These are phyloP conservation scores for Aphelenchoides bicaudatus DNA, from an alignment of 2,888 invertebrate species.

Conservation along the genomic window DNA sequence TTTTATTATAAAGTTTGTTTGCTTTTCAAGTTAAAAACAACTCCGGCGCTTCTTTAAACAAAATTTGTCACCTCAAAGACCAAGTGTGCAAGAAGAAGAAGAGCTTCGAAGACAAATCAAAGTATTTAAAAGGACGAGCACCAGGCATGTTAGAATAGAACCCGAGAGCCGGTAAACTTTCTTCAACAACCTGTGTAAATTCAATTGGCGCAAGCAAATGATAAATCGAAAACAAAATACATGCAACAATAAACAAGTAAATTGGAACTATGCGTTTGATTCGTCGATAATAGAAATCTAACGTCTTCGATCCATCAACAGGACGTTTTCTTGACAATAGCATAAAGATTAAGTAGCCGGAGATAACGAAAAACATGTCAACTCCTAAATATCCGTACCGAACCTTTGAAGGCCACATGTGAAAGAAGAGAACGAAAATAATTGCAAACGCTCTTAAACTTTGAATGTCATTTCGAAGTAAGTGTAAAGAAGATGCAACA, in stretches of 20 bases:
- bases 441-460: not conserved
- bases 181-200: slow-evolving; percentile 3
- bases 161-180: slow-evolving; percentile 3
- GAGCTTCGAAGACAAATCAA: slow-evolving; percentile 6
- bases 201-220: slow-evolving; percentile 7
- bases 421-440: slow-evolving; percentile 5
- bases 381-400: slow-evolving; percentile 3
- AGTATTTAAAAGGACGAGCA: not conserved
- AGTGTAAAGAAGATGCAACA: no score
- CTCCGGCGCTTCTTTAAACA: no score
- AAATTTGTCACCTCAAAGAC: no score
- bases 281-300: slow-evolving; percentile 2
- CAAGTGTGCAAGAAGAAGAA: slow-evolving; percentile 6
- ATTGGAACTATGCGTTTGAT: slow-evolving; percentile 9
- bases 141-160: slow-evolving; percentile 7
- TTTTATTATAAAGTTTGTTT: no score
- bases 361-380: slow-evolving; percentile 14
- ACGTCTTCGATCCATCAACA: not conserved
- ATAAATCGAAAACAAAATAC: not conserved
- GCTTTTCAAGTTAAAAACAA: no score
- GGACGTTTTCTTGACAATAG: not conserved
- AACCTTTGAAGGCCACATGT: slow-evolving; percentile 5
- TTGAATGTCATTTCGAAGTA: slow-evolving; percentile 15
- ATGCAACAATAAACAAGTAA: not conserved
- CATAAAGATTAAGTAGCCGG: slow-evolving; percentile 9